These are phyloP conservation scores for Hyppa rectilinea DNA, from an alignment of 2,888 invertebrate genomes.

Conservation along the genomic window DNA sequence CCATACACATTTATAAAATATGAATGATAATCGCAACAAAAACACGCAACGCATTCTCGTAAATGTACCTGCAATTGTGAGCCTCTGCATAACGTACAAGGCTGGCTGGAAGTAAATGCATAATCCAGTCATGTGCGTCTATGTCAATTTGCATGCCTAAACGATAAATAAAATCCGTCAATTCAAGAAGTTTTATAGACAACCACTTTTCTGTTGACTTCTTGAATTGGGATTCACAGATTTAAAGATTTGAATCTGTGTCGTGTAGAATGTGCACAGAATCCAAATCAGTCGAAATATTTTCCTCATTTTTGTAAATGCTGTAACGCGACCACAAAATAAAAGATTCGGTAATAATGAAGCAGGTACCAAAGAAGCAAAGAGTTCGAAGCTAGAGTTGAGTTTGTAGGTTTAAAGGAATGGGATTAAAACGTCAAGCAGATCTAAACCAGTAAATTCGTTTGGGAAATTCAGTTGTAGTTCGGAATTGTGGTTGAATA, in stretches of 20 bases:
- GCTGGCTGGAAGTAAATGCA: background rate
- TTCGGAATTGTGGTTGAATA: slow-evolving; percentile 25
- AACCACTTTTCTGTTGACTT: too few species aligned
- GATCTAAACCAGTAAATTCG: slow-evolving; percentile 33
- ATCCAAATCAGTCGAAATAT: background rate
- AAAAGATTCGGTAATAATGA: slow-evolving; percentile 17
- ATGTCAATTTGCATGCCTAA: background rate
- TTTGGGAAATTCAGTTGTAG: slow-evolving; percentile 20
- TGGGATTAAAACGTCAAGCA: slow-evolving; percentile 33
- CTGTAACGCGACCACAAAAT: background rate
- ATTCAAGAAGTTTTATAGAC: background rate
- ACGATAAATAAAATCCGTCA: background rate
- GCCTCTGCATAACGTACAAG: background rate
- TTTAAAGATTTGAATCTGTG: background rate
- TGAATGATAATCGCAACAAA: background rate
- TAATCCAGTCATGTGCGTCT: background rate
- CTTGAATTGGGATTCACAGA: too few species aligned
- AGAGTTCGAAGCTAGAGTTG: background rate
- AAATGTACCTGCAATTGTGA: background rate
- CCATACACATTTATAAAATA: too few species aligned
- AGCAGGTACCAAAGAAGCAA: background rate
- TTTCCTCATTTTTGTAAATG: too few species aligned
- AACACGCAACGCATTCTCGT: background rate
- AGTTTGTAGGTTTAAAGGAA: slow-evolving; percentile 10
- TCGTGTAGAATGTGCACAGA: background rate